A percentile compares a stretch with the other conserved stretches of the same genome.
Conservation (phyloP, 2,113 vertebrate species). For the Vidua macroura region DNA sequence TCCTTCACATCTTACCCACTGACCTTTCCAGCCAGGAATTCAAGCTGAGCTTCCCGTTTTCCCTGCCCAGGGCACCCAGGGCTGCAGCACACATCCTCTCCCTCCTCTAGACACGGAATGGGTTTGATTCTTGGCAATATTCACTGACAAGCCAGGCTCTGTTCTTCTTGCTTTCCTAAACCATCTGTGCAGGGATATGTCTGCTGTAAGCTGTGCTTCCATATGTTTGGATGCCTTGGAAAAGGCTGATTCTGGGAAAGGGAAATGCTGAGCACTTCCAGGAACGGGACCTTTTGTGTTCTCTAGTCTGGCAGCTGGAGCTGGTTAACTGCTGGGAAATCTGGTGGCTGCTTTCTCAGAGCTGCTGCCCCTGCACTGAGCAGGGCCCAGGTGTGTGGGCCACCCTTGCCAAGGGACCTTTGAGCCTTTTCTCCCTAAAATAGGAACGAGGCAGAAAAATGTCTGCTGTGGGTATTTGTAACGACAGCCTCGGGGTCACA, state of each 20-base stretch:
- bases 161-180: not conserved
- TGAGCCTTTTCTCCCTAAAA: not conserved
- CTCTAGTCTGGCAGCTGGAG: not conserved
- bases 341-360: not conserved
- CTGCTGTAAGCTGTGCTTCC: not conserved
- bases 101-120: not conserved
- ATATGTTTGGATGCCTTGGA: not conserved
- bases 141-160: not conserved
- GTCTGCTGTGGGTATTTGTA: not conserved
- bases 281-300: not conserved
- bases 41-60: not conserved
- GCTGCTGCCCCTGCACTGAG: not conserved
- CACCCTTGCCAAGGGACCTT: not conserved
- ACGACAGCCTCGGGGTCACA: rapidly evolving
- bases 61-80: not conserved
- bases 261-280: not conserved
- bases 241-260: not conserved
- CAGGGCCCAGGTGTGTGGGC: not conserved
- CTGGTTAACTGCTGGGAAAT: not conserved
- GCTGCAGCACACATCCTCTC: not conserved
- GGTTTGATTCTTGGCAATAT: not conserved
- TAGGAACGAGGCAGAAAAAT: not conserved
- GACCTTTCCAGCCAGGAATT: constrained; percentile 29
- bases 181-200: not conserved
- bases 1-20: not conserved